A percentile compares a stretch with the other conserved stretches of the same genome.
Evolutionary conservation across 2,113 vertebrate species (phyloP).

Genomic region (Anser cygnoides): DNA sequence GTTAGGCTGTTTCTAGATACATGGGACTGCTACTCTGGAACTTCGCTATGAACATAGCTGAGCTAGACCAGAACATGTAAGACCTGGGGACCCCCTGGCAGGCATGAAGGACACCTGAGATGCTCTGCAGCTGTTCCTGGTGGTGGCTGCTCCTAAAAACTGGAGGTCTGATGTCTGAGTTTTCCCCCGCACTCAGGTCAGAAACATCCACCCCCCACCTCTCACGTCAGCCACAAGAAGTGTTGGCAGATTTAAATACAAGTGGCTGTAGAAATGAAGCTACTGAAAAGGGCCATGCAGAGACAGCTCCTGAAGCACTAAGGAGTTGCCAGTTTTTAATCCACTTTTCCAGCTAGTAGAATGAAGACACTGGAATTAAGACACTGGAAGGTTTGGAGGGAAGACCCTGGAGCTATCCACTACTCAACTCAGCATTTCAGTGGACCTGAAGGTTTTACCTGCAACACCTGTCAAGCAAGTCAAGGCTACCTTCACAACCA

Average conservation of each 20-base stretch:
- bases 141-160: neutral
- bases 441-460: neutral
- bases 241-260: neutral
- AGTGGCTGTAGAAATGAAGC: neutral
- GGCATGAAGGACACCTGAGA: rapidly evolving
- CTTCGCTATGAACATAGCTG: neutral
- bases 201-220: neutral
- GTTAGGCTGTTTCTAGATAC: neutral
- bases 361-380: neutral
- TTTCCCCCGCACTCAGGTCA: neutral
- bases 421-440: neutral
- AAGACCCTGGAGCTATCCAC: neutral
- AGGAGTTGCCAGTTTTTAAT: neutral
- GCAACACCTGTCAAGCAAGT: neutral
- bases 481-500: neutral
- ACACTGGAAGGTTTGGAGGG: neutral
- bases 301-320: neutral
- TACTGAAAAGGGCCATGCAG: neutral
- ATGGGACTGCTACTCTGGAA: neutral
- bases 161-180: neutral
- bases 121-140: neutral
- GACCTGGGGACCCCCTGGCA: neutral
- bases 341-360: neutral
- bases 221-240: neutral
- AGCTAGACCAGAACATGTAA: neutral